These are phyloP conservation scores for Callimorpha dominula DNA, from an alignment of 2,888 invertebrate species.

Conservation along the genomic window DNA sequence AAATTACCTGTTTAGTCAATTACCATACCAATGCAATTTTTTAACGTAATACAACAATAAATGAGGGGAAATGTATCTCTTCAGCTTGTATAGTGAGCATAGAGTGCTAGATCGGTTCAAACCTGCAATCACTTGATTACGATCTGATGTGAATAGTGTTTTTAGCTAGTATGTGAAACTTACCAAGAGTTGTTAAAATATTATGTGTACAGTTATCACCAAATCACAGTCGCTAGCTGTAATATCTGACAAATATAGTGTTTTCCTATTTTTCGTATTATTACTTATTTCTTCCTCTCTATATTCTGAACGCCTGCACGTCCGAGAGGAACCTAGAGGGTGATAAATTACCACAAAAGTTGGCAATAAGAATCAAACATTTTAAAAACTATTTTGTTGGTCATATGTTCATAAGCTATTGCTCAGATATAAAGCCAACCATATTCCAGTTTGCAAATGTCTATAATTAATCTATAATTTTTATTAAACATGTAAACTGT, in stretches of 20 bases:
- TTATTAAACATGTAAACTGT: conserved; percentile 8
- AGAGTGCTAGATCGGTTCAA: no score
- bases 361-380: neutral
- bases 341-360: neutral
- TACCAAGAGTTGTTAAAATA: no score
- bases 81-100: no score
- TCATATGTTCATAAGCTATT: neutral
- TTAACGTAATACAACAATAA: no score
- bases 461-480: neutral
- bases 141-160: no score
- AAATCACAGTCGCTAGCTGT: neutral
- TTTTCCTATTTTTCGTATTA: neutral
- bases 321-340: neutral
- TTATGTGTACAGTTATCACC: neutral
- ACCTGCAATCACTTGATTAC: no score
- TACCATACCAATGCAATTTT: no score
- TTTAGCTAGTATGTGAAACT: no score
- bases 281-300: neutral
- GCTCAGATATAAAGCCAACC: neutral
- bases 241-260: neutral
- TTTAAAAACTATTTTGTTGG: neutral
- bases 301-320: neutral
- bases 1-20: no score
- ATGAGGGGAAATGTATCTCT: no score
- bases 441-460: neutral